Base-by-base conservation (phyloP, 2,888 invertebrate genomes). In the Drosophila nr. fundita region DNA sequence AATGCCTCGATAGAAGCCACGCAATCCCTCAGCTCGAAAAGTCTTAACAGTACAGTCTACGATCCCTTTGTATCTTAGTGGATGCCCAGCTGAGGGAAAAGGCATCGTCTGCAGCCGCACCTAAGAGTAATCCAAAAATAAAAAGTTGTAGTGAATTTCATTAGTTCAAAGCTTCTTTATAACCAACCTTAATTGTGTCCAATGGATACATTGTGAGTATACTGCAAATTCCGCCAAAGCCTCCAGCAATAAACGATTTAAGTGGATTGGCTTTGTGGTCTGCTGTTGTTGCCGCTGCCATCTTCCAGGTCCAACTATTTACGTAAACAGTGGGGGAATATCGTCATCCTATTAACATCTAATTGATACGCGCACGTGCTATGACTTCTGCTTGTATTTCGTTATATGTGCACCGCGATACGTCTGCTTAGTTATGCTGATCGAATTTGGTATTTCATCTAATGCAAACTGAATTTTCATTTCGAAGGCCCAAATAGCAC, bases 51-150 rank as follows among this genome's bases (percentile, higher is more conserved):
- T 96, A 94, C 99, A 99, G 91, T 99, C 99, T 92, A 96, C 95
- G 34, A 99, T 98, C 59, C 99, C 99, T 55, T 94, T 94, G 92
- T 98, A 99, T 63, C 97, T 91, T 13, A 98, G 96, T 36, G 92
- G 80, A 92, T 97, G 95, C 4, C 98, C 98, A 4, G 96, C 94
- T 74, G 94, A 94, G 1, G 97, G 96, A 63, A 95, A 91, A 2
- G 98, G 96, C 97, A 98, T 98, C 48, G 99, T 99, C 94, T 99
- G 99, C 62, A 99, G 94, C 77, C 99, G 95, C 11, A 99, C 98
- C 97, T 97, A 64, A 40, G 21, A 69, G 61, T 11, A 48, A 52
- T 57, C n/a, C 18, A 38, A 38, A 27, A 8, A 24, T 45, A 57
- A 8, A 54, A 42, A 34, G 45, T n/a, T 34, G 4, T 5, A 40